Evolutionary conservation across 2,113 vertebrate species (phyloP).

Genomic region (Petromus typicus): DNA sequence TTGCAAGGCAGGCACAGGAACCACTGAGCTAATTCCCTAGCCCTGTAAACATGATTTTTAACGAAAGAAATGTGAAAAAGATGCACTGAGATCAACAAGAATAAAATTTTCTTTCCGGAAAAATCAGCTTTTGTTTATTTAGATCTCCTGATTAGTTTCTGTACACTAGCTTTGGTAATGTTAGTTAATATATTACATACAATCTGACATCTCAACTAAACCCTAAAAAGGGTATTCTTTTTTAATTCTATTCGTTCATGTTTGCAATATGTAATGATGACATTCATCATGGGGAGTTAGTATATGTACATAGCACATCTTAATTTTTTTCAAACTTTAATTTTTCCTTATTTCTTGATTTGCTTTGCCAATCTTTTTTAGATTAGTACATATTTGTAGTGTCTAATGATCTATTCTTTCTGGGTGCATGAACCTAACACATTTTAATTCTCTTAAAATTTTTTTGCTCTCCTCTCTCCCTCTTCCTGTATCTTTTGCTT

Average conservation of each 20-base stretch:
- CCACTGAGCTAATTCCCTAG: no score
- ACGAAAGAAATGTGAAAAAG: background rate
- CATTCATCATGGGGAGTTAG: background rate
- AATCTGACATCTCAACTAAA: background rate
- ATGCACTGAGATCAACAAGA: background rate
- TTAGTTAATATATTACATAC: background rate
- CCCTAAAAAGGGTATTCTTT: background rate
- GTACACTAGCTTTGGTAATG: background rate
- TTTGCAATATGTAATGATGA: background rate
- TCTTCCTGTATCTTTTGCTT: background rate
- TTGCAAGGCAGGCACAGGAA: no score
- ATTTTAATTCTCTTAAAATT: background rate
- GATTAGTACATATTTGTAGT: no score
- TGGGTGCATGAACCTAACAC: no score
- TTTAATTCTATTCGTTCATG: background rate
- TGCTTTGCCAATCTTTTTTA: no score
- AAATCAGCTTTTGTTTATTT: background rate
- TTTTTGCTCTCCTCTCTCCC: background rate
- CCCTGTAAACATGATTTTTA: no score
- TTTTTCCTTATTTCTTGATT: no score
- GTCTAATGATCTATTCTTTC: no score
- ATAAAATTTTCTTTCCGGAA: background rate
- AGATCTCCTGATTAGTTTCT: background rate
- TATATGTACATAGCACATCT: background rate
- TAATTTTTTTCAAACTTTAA: background rate